Conservation (phyloP, 2,888 invertebrate genomes). For the Frankliniella intonsa region DNA sequence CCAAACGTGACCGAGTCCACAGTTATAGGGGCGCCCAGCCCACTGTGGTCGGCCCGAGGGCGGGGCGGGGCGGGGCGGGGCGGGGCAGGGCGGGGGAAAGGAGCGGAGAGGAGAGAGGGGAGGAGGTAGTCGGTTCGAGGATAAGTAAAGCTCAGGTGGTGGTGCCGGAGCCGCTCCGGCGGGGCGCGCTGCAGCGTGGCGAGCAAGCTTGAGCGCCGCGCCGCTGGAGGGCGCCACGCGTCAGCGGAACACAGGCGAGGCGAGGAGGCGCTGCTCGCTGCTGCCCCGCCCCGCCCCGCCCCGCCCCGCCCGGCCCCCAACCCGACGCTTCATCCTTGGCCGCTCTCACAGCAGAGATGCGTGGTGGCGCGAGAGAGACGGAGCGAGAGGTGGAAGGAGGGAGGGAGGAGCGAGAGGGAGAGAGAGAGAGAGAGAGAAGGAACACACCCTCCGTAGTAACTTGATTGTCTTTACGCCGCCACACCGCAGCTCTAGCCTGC, state of each 20-base stretch:
- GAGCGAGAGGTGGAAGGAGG: neutral
- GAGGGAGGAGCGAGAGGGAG: neutral
- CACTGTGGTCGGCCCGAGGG: too few species aligned
- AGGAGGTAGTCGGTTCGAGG: neutral
- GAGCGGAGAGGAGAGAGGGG: neutral
- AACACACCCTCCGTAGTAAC: neutral
- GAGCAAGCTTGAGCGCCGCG: neutral
- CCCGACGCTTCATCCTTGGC: neutral
- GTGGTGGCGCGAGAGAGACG: neutral
- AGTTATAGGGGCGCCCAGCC: too few species aligned
- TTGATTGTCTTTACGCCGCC: constrained; percentile 16
- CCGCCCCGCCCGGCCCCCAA: neutral
- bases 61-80: too few species aligned
- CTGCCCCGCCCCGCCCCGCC: neutral
- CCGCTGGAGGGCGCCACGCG: constrained; percentile 1
- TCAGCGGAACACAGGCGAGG: neutral
- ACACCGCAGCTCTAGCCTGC: neutral
- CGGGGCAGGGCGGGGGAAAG: neutral
- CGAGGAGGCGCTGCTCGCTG: too few species aligned
- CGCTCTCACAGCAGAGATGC: neutral
- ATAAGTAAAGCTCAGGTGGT: neutral
- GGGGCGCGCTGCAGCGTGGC: neutral
- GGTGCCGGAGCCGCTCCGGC: neutral
- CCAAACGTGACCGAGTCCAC: too few species aligned
- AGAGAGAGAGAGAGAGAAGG: neutral